These are phyloP conservation scores for Arenicola marina DNA, from an alignment of 2,888 invertebrate species.

Conservation along the genomic window DNA sequence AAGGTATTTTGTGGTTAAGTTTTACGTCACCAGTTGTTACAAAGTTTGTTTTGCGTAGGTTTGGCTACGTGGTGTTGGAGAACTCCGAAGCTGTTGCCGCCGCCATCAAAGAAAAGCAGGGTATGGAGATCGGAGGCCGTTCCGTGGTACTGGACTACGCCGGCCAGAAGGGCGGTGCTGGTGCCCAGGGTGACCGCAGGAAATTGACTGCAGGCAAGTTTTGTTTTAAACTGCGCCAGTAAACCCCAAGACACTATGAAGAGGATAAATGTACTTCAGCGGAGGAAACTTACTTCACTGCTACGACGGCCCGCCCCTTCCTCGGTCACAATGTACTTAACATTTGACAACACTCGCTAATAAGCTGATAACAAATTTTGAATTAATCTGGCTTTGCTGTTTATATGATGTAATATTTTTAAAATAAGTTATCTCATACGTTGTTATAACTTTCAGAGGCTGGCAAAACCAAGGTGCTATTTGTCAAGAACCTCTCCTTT, in stretches of 20 bases:
- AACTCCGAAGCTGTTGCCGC: conserved; percentile 40
- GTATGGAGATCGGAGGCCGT: conserved; percentile 38
- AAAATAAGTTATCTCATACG: too few relatives aligned
- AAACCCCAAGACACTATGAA: too few relatives aligned
- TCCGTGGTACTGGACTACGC: conserved; percentile 39
- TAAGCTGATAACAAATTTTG: not conserved
- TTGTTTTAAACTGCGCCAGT: not conserved
- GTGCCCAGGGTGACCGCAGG: not conserved
- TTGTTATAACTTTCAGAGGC: too few relatives aligned
- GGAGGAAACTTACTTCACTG: too few relatives aligned
- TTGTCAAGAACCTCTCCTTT: conserved; percentile 48
- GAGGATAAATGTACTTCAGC: too few relatives aligned
- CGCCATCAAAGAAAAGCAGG: conserved; percentile 39
- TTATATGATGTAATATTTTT: too few relatives aligned
- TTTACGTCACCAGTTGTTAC: too few relatives aligned
- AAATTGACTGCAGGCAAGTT: not conserved
- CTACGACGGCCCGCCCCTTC: not conserved
- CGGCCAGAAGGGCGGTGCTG: not conserved
- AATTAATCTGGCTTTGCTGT: not conserved
- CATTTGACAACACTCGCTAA: not conserved
- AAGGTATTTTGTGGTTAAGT: too few relatives aligned
- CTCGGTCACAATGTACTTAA: not conserved
- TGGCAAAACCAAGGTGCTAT: conserved; percentile 40
- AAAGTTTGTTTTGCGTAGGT: conserved; percentile 34
- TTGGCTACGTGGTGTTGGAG: conserved; percentile 49